These are phyloP conservation scores for Exephanes ischioxanthus DNA, from an alignment of 2,888 invertebrate species.

Conservation along the genomic window DNA sequence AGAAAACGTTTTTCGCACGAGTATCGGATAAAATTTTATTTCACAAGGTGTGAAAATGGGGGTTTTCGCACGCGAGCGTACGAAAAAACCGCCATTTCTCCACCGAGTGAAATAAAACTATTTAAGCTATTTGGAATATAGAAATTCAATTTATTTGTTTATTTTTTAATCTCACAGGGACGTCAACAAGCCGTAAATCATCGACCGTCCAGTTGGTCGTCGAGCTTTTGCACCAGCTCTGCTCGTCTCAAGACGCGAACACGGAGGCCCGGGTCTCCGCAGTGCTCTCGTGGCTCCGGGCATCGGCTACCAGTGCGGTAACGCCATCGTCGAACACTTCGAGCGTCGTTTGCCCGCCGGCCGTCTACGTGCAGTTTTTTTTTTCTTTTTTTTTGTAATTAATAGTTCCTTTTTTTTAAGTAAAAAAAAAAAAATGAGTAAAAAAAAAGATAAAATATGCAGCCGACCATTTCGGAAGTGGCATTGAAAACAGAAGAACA, in stretches of 20 bases:
- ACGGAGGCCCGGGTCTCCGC: slow-evolving; percentile 88
- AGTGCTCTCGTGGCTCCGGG: slow-evolving; percentile 91
- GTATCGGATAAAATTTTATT: no score
- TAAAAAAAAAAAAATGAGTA: no score
- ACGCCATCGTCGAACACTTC: slow-evolving; percentile 73
- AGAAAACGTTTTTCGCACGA: no score
- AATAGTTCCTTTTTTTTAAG: no score
- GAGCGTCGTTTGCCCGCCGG: slow-evolving; percentile 83
- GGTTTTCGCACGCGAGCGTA: no score
- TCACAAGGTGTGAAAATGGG: no score
- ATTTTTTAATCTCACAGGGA: slow-evolving; percentile 64
- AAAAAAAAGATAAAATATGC: no score
- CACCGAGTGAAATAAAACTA: background rate
- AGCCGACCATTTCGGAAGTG: no score
- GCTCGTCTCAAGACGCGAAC: slow-evolving; percentile 87
- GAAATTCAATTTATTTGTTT: background rate
- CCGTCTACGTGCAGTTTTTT: slow-evolving; percentile 88
- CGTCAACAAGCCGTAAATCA: slow-evolving; percentile 78
- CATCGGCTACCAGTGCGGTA: slow-evolving; percentile 86
- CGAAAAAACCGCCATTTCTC: no score
- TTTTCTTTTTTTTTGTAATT: no score
- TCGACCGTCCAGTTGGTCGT: slow-evolving; percentile 89
- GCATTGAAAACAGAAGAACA: no score
- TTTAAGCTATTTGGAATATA: background rate
- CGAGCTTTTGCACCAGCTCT: slow-evolving; percentile 92